Evolutionary conservation across 2,888 invertebrate genomes (phyloP).

Genomic region (Elysia crispata): DNA sequence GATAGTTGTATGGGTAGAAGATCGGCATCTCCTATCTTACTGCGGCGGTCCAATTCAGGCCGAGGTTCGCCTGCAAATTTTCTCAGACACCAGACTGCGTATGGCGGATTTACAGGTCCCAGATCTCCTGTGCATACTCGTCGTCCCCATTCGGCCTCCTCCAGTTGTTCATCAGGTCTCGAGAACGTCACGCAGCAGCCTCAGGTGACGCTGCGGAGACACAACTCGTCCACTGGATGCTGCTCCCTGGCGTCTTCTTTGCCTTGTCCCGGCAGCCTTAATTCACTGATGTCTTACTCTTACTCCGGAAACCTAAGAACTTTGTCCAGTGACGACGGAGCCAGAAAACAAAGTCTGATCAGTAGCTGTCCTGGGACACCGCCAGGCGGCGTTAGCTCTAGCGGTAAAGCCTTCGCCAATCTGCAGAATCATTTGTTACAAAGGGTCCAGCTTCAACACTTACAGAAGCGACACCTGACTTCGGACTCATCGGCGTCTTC

Average conservation of each 20-base stretch:
- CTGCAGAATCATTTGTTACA: not conserved
- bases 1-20: slow-evolving; percentile 5
- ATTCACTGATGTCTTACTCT: no score
- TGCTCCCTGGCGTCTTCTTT: not conserved
- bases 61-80: not conserved
- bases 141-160: slow-evolving; percentile 20
- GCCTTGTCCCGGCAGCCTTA: no score
- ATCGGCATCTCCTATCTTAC: slow-evolving; percentile 31
- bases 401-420: not conserved
- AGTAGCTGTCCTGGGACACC: slow-evolving; percentile 43
- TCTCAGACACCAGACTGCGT: slow-evolving; percentile 37
- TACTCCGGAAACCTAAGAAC: slow-evolving; percentile 13
- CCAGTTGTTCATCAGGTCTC: not conserved
- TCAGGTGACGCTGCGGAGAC: slow-evolving; percentile 24
- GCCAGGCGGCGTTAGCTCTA: not conserved
- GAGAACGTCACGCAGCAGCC: slow-evolving; percentile 23
- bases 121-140: slow-evolving; percentile 5
- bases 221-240: slow-evolving; percentile 35
- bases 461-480: not conserved
- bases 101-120: slow-evolving; percentile 32
- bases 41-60: slow-evolving; percentile 16
- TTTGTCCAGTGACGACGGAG: not conserved
- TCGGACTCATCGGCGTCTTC: slow-evolving; percentile 3
- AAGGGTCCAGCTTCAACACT: not conserved
- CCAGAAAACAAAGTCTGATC: slow-evolving; percentile 11